Percentiles rank a stretch among this genome's conserved stretches.
These are phyloP conservation scores for Drosophila arizonae DNA, from an alignment of 1,140 invertebrate genomes.

Conservation along the genomic window DNA sequence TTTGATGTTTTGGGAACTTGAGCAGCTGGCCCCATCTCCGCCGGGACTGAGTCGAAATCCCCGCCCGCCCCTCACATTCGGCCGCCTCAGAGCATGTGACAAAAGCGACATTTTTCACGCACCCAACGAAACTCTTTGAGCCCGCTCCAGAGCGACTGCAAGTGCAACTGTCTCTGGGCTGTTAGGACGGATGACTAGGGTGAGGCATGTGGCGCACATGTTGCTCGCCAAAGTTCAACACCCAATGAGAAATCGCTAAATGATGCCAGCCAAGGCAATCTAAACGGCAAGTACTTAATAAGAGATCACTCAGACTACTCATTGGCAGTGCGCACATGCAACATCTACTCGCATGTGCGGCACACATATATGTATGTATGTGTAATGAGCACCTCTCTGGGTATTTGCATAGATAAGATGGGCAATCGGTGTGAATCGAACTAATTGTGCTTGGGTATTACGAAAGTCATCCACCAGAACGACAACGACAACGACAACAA, in stretches of 20 bases:
- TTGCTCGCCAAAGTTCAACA: conserved; percentile 63
- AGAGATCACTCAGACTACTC: conserved; percentile 60
- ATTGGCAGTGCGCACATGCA: not conserved
- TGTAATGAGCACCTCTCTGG: not conserved
- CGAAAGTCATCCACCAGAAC: not conserved
- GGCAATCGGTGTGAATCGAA: conserved; percentile 41
- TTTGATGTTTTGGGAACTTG: conserved; percentile 76
- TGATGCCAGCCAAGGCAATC: conserved; percentile 49
- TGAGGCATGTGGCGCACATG: conserved; percentile 71
- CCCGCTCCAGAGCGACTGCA: conserved; percentile 31
- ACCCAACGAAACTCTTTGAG: conserved; percentile 74
- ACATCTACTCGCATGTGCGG: not conserved
- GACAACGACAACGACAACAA: not conserved
- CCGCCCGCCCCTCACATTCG: not conserved
- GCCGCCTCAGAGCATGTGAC: conserved; percentile 51
- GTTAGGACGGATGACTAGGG: conserved; percentile 1
- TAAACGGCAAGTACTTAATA: conserved; percentile 68
- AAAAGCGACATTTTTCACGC: conserved; percentile 75
- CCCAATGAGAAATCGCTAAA: conserved; percentile 67
- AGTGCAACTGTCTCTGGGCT: conserved; percentile 26
- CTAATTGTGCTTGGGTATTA: conserved; percentile 56
- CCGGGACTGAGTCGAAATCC: not conserved
- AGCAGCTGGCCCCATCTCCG: conserved; percentile 48
- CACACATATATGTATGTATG: not conserved
- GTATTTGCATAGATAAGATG: conserved; percentile 43